phyloP scores from a whole-genome alignment of 2,888 invertebrate species.

The Marasmarcha lunaedactyla region DNA sequence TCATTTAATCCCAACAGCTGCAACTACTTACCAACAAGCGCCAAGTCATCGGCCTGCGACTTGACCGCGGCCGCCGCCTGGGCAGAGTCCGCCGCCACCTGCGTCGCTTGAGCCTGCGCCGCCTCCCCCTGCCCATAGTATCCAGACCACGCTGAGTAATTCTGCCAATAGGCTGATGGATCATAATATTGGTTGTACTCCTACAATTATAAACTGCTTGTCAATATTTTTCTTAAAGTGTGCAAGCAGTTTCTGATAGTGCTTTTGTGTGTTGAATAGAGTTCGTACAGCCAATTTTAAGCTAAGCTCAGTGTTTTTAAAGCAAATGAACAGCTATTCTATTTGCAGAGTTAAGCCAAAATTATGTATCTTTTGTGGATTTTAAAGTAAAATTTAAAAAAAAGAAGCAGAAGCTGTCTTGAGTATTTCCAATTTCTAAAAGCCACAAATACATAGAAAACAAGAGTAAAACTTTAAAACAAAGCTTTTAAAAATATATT shows the following conservation, averaged over 20 bases:
- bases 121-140: constrained; percentile 79
- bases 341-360: no score
- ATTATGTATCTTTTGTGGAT: no score
- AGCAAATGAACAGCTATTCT: no score
- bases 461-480: no score
- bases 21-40: constrained; percentile 75
- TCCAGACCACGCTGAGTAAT: constrained; percentile 85
- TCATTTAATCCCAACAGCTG: no score
- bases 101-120: constrained; percentile 23
- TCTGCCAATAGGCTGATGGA: constrained; percentile 88
- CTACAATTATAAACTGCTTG: constrained; percentile 40
- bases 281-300: no score
- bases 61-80: constrained; percentile 42
- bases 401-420: no score
- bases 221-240: constrained; percentile 18
- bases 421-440: no score
- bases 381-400: no score
- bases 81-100: constrained; percentile 23
- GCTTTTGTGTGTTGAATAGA: constrained; percentile 4
- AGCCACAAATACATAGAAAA: no score
- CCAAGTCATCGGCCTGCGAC: constrained; percentile 74
- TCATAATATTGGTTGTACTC: constrained; percentile 86
- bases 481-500: no score
- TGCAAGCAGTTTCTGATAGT: not conserved
- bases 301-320: no score